Conservation (phyloP, 2,113 vertebrate species). For the Colius striatus region DNA sequence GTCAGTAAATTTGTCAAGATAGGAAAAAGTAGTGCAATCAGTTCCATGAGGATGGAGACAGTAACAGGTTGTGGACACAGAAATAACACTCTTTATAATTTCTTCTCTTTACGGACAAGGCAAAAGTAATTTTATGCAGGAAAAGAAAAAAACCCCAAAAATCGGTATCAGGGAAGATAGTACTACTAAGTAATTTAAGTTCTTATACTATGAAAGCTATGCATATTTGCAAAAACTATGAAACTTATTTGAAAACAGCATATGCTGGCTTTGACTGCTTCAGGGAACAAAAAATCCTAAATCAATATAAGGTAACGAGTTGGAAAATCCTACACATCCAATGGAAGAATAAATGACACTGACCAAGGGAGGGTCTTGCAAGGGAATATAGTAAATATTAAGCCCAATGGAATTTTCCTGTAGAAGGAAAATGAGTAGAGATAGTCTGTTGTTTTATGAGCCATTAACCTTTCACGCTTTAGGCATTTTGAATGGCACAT, state of each 20-base stretch:
- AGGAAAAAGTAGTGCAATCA: background rate
- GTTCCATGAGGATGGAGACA: background rate
- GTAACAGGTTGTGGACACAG: background rate
- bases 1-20: background rate
- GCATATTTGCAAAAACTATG: background rate
- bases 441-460: fast-evolving
- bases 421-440: background rate
- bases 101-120: background rate
- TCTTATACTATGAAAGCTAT: background rate
- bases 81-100: background rate
- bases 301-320: background rate
- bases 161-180: background rate
- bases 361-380: background rate
- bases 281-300: background rate
- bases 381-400: background rate
- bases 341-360: background rate
- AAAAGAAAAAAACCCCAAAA: background rate
- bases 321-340: background rate
- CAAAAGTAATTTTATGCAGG: background rate
- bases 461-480: background rate
- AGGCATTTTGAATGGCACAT: background rate
- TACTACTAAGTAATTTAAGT: background rate
- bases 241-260: background rate
- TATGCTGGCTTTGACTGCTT: background rate
- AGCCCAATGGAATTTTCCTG: background rate